A percentile compares a stretch with the other conserved stretches of the same genome.
Evolutionary conservation across 2,888 invertebrate species (phyloP).

Genomic region (Tholera decimalis): DNA sequence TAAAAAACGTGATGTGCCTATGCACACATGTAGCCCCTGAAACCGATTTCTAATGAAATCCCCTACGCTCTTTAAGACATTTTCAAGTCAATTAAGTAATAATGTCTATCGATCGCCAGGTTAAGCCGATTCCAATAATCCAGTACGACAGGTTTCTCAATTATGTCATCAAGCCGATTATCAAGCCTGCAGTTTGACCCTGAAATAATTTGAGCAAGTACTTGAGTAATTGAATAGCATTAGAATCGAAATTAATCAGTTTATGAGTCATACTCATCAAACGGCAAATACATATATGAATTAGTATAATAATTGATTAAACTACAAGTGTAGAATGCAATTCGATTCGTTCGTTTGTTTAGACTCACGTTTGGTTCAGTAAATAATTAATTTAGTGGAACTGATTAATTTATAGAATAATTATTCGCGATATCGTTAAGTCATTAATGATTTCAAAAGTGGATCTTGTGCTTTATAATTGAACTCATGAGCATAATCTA

Average conservation of each 20-base stretch:
- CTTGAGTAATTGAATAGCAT: not conserved
- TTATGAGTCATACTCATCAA: conserved; percentile 32
- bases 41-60: conserved; percentile 8
- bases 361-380: not conserved
- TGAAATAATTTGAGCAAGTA: conserved; percentile 24
- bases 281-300: not conserved
- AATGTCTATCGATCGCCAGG: not conserved
- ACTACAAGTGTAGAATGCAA: conserved; percentile 34
- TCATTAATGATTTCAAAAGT: not conserved
- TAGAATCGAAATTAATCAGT: conserved; percentile 1
- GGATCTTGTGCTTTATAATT: not conserved
- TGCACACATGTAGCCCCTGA: not conserved
- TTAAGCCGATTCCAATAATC: conserved; percentile 19
- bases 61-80: conserved; percentile 10
- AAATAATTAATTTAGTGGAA: conserved; percentile 15
- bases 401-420: not conserved
- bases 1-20: too few relatives aligned
- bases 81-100: conserved; percentile 9
- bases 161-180: conserved; percentile 47
- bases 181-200: conserved; percentile 29
- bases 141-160: conserved; percentile 18
- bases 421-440: not conserved
- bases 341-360: not conserved
- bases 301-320: not conserved
- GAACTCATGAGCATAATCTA: not conserved